Percentiles rank a stretch among this genome's conserved stretches.
These are phyloP conservation scores for Scaptomyza polygonia DNA, from an alignment of 2,888 invertebrate species.

Conservation along the genomic window DNA sequence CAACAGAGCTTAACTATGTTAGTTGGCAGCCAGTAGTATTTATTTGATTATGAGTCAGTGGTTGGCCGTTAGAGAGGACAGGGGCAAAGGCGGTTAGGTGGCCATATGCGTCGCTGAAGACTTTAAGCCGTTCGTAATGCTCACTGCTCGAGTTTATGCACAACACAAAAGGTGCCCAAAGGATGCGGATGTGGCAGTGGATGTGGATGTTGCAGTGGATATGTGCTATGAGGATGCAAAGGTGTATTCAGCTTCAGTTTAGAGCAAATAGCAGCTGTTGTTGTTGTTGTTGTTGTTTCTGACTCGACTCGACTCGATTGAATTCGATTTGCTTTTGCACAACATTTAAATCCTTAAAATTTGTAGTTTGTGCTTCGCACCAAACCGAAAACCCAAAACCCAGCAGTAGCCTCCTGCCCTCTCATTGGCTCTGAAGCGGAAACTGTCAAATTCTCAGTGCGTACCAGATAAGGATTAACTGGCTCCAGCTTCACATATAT, in stretches of 20 bases:
- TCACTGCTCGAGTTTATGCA: slow-evolving; percentile 80
- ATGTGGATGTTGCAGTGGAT: slow-evolving; percentile 11
- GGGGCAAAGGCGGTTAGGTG: background rate
- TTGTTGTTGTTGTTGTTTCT: slow-evolving; percentile 19
- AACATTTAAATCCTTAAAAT: slow-evolving; percentile 77
- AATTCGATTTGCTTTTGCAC: slow-evolving; percentile 53
- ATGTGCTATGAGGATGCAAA: slow-evolving; percentile 4
- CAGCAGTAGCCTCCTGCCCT: background rate
- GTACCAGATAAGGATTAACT: slow-evolving; percentile 61
- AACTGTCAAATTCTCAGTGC: slow-evolving; percentile 42
- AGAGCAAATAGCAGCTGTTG: slow-evolving; percentile 16
- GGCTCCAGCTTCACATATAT: slow-evolving; percentile 16
- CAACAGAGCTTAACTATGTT: background rate
- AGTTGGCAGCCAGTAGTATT: slow-evolving; percentile 51
- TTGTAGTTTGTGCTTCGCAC: slow-evolving; percentile 49
- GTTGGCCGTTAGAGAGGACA: background rate
- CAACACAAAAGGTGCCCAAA: slow-evolving; percentile 75
- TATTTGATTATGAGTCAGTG: slow-evolving; percentile 70
- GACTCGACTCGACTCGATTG: slow-evolving; percentile 35
- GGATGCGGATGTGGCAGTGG: slow-evolving; percentile 46
- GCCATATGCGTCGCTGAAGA: slow-evolving; percentile 71
- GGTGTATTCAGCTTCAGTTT: slow-evolving; percentile 20
- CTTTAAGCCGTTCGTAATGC: slow-evolving; percentile 84
- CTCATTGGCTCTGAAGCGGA: slow-evolving; percentile 9
- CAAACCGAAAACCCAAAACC: slow-evolving; percentile 1